phyloP scores from a whole-genome alignment of 2,797 vertebrate genomes.

The Chiropotes sagulatus region DNA sequence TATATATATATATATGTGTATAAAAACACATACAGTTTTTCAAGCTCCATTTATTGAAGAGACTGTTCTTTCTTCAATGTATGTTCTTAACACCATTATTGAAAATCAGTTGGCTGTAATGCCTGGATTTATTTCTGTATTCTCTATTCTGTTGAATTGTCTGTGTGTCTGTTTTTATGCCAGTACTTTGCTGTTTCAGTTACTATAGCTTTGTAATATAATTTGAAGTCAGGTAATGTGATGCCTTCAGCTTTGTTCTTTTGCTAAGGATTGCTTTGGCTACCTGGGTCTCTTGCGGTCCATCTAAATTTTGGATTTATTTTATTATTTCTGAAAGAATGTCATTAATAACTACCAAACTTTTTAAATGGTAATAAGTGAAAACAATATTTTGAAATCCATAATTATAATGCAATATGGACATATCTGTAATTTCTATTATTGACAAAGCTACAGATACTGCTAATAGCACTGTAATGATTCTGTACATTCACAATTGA shows the following conservation, averaged over 20 bases:
- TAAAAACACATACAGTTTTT: background rate
- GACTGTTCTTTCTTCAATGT: background rate
- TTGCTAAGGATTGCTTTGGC: background rate
- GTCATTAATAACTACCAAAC: background rate
- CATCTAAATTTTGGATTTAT: background rate
- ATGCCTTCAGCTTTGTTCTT: background rate
- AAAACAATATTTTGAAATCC: constrained; percentile 36
- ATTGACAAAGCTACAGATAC: background rate
- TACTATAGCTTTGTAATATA: background rate
- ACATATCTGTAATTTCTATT: background rate
- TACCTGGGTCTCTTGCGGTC: background rate
- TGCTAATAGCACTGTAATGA: background rate
- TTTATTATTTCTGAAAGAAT: background rate
- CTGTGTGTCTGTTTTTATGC: background rate
- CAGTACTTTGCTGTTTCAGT: background rate
- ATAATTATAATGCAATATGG: background rate
- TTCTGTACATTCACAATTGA: background rate
- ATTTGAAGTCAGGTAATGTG: background rate
- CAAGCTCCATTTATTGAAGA: background rate
- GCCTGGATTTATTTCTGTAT: background rate
- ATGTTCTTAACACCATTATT: background rate
- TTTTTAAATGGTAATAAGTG: background rate
- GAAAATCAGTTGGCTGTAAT: background rate
- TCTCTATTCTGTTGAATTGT: background rate
- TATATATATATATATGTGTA: no score